Percentiles rank a stretch among this genome's conserved stretches.
Conservation (phyloP, 2,888 invertebrate genomes). For the Athalia cordata region DNA sequence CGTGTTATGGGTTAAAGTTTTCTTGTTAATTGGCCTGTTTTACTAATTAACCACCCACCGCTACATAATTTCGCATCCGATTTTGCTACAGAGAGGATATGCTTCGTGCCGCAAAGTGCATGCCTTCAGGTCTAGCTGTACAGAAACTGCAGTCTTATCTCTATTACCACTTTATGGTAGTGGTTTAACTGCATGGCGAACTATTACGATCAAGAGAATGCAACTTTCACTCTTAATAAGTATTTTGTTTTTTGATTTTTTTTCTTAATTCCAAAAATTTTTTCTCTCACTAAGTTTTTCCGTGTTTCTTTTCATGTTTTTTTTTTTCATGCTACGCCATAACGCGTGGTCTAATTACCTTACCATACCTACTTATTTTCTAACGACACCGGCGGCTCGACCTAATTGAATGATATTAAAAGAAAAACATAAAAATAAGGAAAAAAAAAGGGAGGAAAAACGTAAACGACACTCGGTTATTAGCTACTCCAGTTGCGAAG, state of each 20-base stretch:
- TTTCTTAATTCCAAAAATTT: not conserved
- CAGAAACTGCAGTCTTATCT: slow-evolving; percentile 33
- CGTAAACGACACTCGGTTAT: too few species aligned
- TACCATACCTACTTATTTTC: not conserved
- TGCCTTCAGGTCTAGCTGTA: not conserved
- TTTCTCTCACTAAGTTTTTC: too few species aligned
- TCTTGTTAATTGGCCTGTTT: slow-evolving; percentile 55
- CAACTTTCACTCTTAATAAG: not conserved
- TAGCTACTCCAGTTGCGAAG: too few species aligned
- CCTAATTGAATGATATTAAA: not conserved
- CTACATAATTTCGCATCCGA: slow-evolving; percentile 50
- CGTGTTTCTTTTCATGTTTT: too few species aligned
- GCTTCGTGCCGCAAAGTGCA: slow-evolving; percentile 4
- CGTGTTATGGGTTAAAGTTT: slow-evolving; percentile 38
- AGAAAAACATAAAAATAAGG: not conserved
- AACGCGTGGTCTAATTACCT: not conserved
- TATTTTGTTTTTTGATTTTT: slow-evolving; percentile 12
- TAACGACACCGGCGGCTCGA: not conserved
- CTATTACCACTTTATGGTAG: not conserved
- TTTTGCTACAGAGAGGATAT: not conserved
- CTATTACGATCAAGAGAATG: not conserved
- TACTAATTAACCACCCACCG: slow-evolving; percentile 52
- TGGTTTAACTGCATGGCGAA: slow-evolving; percentile 4
- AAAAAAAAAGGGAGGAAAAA: too few species aligned
- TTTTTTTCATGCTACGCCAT: too few species aligned